Conservation (phyloP, 1,140 invertebrate genomes). For the Acromyrmex charruanus region DNA sequence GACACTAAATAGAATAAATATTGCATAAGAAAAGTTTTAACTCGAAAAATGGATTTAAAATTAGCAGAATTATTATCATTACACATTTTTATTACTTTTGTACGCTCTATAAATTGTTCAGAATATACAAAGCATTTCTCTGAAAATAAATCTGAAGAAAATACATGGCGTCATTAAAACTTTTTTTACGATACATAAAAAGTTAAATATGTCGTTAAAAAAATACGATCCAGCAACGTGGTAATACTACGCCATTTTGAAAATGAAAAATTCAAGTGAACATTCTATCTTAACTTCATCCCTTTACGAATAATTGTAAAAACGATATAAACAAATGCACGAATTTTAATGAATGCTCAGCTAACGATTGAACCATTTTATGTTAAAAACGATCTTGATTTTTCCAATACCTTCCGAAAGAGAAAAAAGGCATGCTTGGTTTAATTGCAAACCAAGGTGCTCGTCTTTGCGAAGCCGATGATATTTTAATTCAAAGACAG, state of each 20-base stretch:
- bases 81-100: neutral
- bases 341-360: slow-evolving; percentile 14
- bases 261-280: neutral
- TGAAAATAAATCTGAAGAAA: slow-evolving; percentile 11
- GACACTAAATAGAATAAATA: neutral
- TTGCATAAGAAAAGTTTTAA: neutral
- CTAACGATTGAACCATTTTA: slow-evolving; percentile 6
- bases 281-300: neutral
- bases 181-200: neutral
- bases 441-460: neutral
- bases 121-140: neutral
- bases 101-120: neutral
- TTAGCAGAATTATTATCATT: neutral
- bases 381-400: slow-evolving; percentile 25
- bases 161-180: neutral
- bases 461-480: neutral
- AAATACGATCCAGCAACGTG: neutral
- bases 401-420: neutral
- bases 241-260: neutral
- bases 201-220: neutral
- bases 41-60: neutral
- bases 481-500: no score
- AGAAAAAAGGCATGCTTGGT: neutral
- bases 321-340: neutral
- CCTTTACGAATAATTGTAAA: neutral